Evolutionary conservation across 2,888 invertebrate species (phyloP).

Genomic region (Nemurella pictetii): DNA sequence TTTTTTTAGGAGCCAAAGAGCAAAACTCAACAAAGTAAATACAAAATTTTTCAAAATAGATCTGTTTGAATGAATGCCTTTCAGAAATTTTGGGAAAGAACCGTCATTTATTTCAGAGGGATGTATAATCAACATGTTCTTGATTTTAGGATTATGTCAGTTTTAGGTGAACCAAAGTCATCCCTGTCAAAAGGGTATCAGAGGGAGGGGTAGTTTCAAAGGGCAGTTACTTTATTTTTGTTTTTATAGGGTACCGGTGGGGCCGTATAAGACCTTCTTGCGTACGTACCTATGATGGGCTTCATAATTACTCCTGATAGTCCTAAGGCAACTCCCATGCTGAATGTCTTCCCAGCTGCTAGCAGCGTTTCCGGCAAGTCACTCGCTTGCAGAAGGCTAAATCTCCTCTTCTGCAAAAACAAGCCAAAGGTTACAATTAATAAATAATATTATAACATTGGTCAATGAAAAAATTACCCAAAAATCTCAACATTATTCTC

Average conservation of each 20-base stretch:
- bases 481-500: too few relatives aligned
- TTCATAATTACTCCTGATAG: constrained; percentile 69
- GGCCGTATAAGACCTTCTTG: neutral
- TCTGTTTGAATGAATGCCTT: too few relatives aligned
- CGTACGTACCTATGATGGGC: constrained; percentile 64
- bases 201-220: neutral
- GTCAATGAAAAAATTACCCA: too few relatives aligned
- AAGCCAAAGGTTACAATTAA: too few relatives aligned
- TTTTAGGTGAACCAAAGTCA: neutral
- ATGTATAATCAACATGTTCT: too few relatives aligned
- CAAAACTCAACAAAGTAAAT: too few relatives aligned
- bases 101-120: too few relatives aligned
- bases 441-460: too few relatives aligned
- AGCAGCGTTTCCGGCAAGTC: constrained; percentile 53
- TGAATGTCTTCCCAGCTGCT: constrained; percentile 59
- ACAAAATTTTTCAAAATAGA: too few relatives aligned
- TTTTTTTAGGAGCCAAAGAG: too few relatives aligned
- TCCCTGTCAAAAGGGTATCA: neutral
- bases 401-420: constrained; percentile 50
- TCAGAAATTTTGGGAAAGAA: too few relatives aligned
- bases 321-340: constrained; percentile 66
- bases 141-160: too few relatives aligned
- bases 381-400: constrained; percentile 50
- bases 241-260: neutral
- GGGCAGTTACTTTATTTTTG: neutral